Conservation (phyloP, 2,888 invertebrate species). For the Anoplius nigerrimus region DNA sequence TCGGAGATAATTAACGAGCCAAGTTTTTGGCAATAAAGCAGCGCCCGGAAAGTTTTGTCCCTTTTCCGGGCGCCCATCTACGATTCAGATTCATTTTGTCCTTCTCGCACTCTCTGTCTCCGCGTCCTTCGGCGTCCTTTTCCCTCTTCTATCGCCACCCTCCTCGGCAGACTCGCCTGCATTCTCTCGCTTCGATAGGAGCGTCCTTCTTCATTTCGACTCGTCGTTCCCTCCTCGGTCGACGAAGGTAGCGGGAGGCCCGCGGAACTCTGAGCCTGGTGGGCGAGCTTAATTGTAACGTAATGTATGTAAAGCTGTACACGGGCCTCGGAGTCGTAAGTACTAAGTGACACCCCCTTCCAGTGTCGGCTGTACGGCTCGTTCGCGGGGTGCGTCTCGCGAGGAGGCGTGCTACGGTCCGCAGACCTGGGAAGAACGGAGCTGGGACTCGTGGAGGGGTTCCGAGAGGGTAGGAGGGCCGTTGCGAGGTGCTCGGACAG, state of each 20-base stretch:
- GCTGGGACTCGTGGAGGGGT: neutral
- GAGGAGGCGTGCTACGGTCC: neutral
- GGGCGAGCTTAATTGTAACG: slow-evolving; percentile 61
- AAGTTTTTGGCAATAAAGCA: slow-evolving; percentile 47
- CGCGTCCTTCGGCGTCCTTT: too few species aligned
- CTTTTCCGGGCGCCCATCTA: neutral
- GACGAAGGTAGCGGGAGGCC: neutral
- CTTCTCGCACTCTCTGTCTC: too few species aligned
- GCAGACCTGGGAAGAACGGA: neutral
- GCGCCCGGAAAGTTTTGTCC: neutral
- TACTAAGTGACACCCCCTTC: slow-evolving; percentile 42
- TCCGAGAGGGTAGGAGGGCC: slow-evolving; percentile 6
- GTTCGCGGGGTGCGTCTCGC: neutral
- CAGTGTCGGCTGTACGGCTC: too few species aligned
- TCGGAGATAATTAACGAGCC: slow-evolving; percentile 55
- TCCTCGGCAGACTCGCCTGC: too few species aligned
- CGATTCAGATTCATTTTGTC: too few species aligned
- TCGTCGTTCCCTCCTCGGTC: too few species aligned
- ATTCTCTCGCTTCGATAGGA: too few species aligned
- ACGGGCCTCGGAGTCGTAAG: slow-evolving; percentile 45
- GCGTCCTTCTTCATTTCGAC: too few species aligned
- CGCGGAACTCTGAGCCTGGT: neutral
- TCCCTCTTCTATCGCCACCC: too few species aligned
- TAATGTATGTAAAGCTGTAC: slow-evolving; percentile 61
- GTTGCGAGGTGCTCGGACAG: slow-evolving; percentile 1